Evolutionary conservation across 2,888 invertebrate genomes (phyloP).

Genomic region (Himalopsyche anomala): DNA sequence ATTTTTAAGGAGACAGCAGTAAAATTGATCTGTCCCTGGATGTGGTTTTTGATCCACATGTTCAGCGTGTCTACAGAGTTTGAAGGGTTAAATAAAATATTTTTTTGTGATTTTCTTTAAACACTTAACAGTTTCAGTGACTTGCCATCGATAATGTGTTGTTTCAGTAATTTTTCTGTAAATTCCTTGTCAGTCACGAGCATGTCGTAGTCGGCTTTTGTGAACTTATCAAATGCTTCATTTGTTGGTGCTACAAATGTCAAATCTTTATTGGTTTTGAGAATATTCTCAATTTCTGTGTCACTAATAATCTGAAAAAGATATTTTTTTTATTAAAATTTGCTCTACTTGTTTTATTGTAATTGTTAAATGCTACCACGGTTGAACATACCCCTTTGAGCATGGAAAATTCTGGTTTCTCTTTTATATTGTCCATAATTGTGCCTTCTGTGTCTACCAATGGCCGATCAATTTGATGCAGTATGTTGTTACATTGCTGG

Average conservation of each 20-base stretch:
- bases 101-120: too few relatives aligned
- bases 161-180: slow-evolving; percentile 50
- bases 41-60: too few relatives aligned
- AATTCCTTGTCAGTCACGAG: slow-evolving; percentile 50
- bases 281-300: slow-evolving; percentile 74
- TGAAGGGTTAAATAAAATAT: too few relatives aligned
- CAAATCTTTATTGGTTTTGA: slow-evolving; percentile 73
- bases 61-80: too few relatives aligned
- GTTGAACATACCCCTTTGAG: slow-evolving; percentile 68
- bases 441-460: slow-evolving; percentile 75
- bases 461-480: slow-evolving; percentile 81
- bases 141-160: slow-evolving; percentile 58
- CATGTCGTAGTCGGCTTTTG: slow-evolving; percentile 47
- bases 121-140: neutral
- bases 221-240: slow-evolving; percentile 68
- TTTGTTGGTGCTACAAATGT: slow-evolving; percentile 80
- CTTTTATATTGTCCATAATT: slow-evolving; percentile 74
- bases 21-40: too few relatives aligned
- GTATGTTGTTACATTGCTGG: slow-evolving; percentile 81
- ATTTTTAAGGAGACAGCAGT: too few relatives aligned
- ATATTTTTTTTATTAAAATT: neutral
- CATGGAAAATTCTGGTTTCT: slow-evolving; percentile 72
- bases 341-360: too few relatives aligned
- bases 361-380: slow-evolving; percentile 65
- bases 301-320: slow-evolving; percentile 67